Evolutionary conservation across 2,888 invertebrate genomes (phyloP).

Genomic region (Hylaea fasciaria): DNA sequence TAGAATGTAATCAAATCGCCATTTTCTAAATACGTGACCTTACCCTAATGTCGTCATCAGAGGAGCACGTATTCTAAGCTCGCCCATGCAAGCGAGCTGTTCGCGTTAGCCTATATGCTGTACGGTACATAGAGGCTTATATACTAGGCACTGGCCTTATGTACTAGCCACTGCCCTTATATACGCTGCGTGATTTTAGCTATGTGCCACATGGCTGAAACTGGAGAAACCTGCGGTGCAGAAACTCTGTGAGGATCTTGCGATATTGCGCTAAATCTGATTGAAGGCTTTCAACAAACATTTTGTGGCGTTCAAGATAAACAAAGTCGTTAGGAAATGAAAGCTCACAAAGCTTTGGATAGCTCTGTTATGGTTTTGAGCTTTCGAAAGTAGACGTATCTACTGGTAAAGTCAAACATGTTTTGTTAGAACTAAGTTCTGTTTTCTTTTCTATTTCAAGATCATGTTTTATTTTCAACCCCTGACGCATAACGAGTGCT

Average conservation of each 20-base stretch:
- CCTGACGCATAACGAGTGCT: too few species aligned
- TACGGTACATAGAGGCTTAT: constrained; percentile 42
- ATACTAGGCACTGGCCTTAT: constrained; percentile 34
- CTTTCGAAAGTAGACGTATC: too few species aligned
- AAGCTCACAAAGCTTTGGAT: too few species aligned
- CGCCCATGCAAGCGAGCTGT: constrained; percentile 64
- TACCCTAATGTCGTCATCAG: constrained; percentile 66
- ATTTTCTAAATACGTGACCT: not conserved
- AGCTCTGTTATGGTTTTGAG: too few species aligned
- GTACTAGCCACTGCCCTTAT: constrained; percentile 31
- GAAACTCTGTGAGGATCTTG: constrained; percentile 22
- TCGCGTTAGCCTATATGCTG: constrained; percentile 60
- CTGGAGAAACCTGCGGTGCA: constrained; percentile 26
- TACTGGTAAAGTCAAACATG: too few species aligned
- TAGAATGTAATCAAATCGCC: constrained; percentile 27
- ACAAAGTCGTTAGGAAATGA: too few species aligned
- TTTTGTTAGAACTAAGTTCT: too few species aligned
- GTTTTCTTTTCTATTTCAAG: too few species aligned
- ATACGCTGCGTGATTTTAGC: constrained; percentile 31
- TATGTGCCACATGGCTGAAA: constrained; percentile 27
- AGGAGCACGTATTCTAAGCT: constrained; percentile 72
- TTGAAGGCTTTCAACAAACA: constrained; percentile 2
- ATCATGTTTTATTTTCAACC: too few species aligned
- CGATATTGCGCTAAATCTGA: constrained; percentile 16
- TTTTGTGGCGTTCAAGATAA: not conserved